Evolutionary conservation across 2,888 invertebrate genomes (phyloP), one percentile per base, ranked within the genome.

Genomic region (Ligdia adustata): DNA sequence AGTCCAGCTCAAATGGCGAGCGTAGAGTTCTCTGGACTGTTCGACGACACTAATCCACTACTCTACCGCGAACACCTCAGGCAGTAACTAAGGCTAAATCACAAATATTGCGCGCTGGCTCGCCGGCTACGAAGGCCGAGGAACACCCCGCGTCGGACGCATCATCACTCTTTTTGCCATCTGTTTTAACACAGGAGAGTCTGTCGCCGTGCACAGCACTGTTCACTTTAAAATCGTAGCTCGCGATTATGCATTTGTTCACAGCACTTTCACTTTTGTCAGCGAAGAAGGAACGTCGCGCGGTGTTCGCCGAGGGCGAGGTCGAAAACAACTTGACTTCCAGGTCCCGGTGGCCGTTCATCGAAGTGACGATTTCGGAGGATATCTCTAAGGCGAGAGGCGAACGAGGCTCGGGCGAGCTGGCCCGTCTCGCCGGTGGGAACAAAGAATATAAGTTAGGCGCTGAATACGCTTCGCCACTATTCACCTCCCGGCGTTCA

Each of bases 291-390:
- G 88, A 85, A 68, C 82, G 80, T 62, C 82, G 82, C 60, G 84
- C 84, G 69, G 79, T 72, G 75, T 78, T 82, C 60, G 87, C 85
- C 71, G 90, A 80, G 57, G 91, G 91, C 70, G 92, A 91, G 64
- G 93, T 91, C 60, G 94, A 93, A 82, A 94, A 95, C 81, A 95
- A 93, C 76, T 94, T 94, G 63, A 95, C 95, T 84, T 95, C 95
- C 73, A 95, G 84, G 80, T 95, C 95, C 51, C 95, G 91, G 73
- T 95, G 95, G 31, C 95, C 95, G 72, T 95, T 94, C 61, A 93
- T 92, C 29, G 95, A 95, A 14, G 95, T 95, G 58, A 95, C 94
- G 62, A 95, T 95, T 71, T 95, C 94, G 20, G 95, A 94, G 18
- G 94, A 94, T 47, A 95, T 94, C 77, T 94, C 94, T 64, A 95